These are phyloP conservation scores for Lepisosteus osseus DNA, from an alignment of 2,113 vertebrate species.

Conservation along the genomic window DNA sequence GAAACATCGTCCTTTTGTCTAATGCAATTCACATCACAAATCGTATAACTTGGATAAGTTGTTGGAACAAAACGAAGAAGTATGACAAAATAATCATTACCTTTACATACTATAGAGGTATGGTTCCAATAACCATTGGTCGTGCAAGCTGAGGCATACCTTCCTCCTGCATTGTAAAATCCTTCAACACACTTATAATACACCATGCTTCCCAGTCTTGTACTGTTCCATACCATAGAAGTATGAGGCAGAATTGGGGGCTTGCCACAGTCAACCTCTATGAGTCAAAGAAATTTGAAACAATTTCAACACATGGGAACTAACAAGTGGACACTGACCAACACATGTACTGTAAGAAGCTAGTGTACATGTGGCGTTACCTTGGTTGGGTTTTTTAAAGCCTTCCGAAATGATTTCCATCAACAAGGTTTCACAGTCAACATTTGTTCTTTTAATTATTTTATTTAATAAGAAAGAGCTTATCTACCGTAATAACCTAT, in stretches of 20 bases:
- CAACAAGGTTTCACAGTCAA: no score
- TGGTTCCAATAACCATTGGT: conserved; percentile 47
- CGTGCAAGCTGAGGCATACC: conserved; percentile 56
- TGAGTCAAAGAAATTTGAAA: conserved; percentile 24
- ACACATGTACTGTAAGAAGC: no score
- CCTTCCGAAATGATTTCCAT: no score
- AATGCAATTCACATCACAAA: no score
- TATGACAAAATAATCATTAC: conserved; percentile 36
- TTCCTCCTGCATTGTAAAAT: conserved; percentile 48
- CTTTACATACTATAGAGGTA: conserved; percentile 48
- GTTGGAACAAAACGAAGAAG: background rate
- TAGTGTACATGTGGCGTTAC: no score
- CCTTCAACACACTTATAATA: conserved; percentile 56
- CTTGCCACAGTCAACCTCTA: conserved; percentile 64
- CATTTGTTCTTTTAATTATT: no score
- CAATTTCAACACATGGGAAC: background rate
- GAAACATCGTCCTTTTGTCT: no score
- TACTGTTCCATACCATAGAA: conserved; percentile 49
- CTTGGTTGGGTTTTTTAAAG: no score
- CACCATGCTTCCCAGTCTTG: conserved; percentile 40
- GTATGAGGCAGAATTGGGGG: conserved; percentile 49
- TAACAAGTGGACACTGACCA: no score
- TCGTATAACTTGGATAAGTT: no score
- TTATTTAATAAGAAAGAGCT: no score
- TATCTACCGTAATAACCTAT: no score